Conservation (phyloP, 2,888 invertebrate species). For the Coelopa pilipes region DNA sequence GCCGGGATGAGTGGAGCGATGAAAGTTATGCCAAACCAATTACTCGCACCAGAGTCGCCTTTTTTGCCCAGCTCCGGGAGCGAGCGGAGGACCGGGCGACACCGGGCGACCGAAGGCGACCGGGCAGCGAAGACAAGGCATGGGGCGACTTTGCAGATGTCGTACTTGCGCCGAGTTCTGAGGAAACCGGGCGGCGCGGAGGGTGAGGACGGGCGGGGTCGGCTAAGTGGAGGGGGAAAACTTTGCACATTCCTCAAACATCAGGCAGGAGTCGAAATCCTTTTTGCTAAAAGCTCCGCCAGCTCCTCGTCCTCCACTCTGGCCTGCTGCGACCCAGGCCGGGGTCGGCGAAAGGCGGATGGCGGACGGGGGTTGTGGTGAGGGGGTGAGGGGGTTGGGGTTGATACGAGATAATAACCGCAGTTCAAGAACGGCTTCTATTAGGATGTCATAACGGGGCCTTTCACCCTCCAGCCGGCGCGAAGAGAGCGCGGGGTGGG, state of each 20-base stretch:
- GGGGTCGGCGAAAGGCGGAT: not conserved
- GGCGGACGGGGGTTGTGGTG: not conserved
- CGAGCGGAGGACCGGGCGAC: not conserved
- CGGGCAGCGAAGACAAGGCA: not conserved
- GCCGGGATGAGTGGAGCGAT: constrained; percentile 25
- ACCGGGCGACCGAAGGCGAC: not conserved
- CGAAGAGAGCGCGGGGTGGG: constrained; percentile 2
- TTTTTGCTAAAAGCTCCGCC: constrained; percentile 5
- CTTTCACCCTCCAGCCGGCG: constrained; percentile 21
- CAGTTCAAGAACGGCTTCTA: constrained; percentile 38
- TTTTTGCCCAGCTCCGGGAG: not conserved
- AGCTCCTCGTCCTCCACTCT: not conserved
- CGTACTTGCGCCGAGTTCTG: constrained; percentile 34
- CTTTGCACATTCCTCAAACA: constrained; percentile 23
- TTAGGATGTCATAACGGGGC: constrained; percentile 43
- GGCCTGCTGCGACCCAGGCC: not conserved
- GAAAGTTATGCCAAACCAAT: constrained; percentile 49
- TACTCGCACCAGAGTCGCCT: constrained; percentile 46
- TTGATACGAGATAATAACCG: constrained; percentile 42
- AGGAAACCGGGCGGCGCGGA: constrained; percentile 22
- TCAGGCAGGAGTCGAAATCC: constrained; percentile 13
- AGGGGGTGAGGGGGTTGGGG: too few relatives aligned
- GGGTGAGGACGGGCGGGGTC: constrained; percentile 36
- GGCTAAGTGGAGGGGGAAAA: constrained; percentile 25
- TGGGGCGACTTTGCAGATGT: constrained; percentile 41